Base-by-base conservation (phyloP, 2,113 vertebrate genomes). In the Daboia siamensis region DNA sequence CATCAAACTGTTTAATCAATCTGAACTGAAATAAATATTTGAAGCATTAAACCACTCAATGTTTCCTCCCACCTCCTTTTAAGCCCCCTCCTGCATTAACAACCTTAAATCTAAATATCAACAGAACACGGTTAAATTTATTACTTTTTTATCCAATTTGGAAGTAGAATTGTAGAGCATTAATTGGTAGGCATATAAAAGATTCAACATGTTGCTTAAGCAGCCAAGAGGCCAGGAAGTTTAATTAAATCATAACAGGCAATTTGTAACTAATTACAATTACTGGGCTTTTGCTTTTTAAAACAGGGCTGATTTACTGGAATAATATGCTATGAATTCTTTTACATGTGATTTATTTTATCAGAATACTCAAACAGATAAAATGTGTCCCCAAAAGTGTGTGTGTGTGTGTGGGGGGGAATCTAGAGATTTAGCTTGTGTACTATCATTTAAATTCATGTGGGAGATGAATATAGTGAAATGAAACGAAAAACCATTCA, bases 261-360 rank as follows among this genome's bases (percentile, higher is more conserved):
- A 96, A 96, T 97, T 97, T 97, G 96, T 97, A 95, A 93, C 95
- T 97, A 96, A 97, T 96, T 97, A 96, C 44, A 96, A 96, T 91
- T 96, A 90, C 90, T 95, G 84, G 74, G 91, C 59, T 94, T 89
- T 89, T 46, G 88, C 89, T 61, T 90, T 80, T 96, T 95, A 94
- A 88, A 39, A 69, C 46, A 69, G 59, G 46, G 17, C 59, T 87
- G 52, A 88, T 95, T 95, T 96, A 88, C 94, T 96, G 92, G 61
- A 54, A 92, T 44, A 13, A 85, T 86, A 15, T 6, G 8, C 29
- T 52, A 8, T 21, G 93, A 91, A 91, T 94, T 95, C 86, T 96
- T 93, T 57, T 24, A 59, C 86, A 46, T 80, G 29, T 85, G 88
- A 80, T 93, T 93, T 90, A 94, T 91, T 95, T 26, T 33, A 95